A percentile compares a stretch with the other conserved stretches of the same genome.
Evolutionary conservation across 1,140 invertebrate species (phyloP).

Genomic region (Lepidostoma basale): DNA sequence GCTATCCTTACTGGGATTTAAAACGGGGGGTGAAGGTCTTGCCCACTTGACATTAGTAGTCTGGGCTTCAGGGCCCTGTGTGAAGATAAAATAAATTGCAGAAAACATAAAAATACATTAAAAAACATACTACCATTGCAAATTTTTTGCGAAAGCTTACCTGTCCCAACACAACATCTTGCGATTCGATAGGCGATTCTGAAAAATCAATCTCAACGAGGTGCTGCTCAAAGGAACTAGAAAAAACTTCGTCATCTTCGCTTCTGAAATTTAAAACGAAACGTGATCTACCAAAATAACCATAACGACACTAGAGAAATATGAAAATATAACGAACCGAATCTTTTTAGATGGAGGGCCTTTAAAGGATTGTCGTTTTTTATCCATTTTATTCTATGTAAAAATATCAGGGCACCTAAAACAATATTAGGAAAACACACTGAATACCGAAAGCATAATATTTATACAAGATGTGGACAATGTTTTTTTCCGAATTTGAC

Average conservation of each 20-base stretch:
- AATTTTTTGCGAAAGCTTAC: constrained; percentile 42
- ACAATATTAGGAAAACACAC: no score
- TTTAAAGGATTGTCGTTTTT: constrained; percentile 34
- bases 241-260: constrained; percentile 62
- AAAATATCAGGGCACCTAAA: no score
- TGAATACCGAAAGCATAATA: no score
- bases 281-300: not conserved
- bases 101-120: not conserved
- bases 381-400: constrained; percentile 43
- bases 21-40: constrained; percentile 69
- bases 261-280: no score
- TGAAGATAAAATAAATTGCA: constrained; percentile 37
- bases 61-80: constrained; percentile 72
- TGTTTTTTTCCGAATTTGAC: no score
- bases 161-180: constrained; percentile 58
- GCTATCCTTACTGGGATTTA: constrained; percentile 71
- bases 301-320: not conserved
- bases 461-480: no score
- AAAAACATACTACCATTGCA: not conserved
- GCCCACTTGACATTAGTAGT: constrained; percentile 70
- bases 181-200: constrained; percentile 55
- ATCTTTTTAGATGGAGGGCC: constrained; percentile 45
- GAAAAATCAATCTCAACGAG: constrained; percentile 65
- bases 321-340: constrained; percentile 22
- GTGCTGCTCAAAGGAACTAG: constrained; percentile 66